Evolutionary conservation across 2,888 invertebrate genomes (phyloP).

Genomic region (Volucella zonaria): DNA sequence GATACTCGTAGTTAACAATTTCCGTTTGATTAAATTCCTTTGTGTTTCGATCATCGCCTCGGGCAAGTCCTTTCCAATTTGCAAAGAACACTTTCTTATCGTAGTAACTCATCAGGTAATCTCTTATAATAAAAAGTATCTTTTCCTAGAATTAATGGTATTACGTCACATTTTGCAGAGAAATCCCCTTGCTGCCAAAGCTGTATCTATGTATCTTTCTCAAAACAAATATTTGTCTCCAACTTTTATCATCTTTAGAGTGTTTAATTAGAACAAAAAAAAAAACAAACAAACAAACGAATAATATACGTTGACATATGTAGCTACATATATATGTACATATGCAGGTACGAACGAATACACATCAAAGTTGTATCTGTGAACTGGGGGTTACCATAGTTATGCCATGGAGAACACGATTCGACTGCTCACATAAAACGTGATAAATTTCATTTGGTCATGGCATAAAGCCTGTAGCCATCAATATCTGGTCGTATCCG

Average conservation of each 20-base stretch:
- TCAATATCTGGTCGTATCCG: conserved; percentile 19
- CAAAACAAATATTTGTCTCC: conserved; percentile 30
- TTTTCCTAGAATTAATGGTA: not conserved
- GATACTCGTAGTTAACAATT: not conserved
- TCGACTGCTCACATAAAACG: conserved; percentile 52
- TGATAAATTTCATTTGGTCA: conserved; percentile 58
- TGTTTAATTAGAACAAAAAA: conserved; percentile 37
- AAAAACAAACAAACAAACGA: not conserved
- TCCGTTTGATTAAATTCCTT: not conserved
- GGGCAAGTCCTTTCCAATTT: not conserved
- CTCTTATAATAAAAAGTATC: conserved; percentile 19
- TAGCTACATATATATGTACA: too few species aligned
- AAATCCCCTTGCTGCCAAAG: not conserved
- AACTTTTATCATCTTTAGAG: conserved; percentile 42
- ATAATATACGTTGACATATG: conserved; percentile 2
- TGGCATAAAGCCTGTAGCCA: conserved; percentile 29
- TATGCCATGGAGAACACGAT: conserved; percentile 7
- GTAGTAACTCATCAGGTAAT: conserved; percentile 16
- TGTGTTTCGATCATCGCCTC: not conserved
- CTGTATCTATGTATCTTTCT: conserved; percentile 49
- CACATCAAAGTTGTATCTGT: conserved; percentile 13
- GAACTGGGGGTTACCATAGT: conserved; percentile 2
- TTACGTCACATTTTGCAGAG: conserved; percentile 19
- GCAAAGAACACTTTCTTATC: conserved; percentile 18
- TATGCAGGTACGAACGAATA: too few species aligned